Conservation (phyloP, 2,888 invertebrate species). For the Chrysolina americana region DNA sequence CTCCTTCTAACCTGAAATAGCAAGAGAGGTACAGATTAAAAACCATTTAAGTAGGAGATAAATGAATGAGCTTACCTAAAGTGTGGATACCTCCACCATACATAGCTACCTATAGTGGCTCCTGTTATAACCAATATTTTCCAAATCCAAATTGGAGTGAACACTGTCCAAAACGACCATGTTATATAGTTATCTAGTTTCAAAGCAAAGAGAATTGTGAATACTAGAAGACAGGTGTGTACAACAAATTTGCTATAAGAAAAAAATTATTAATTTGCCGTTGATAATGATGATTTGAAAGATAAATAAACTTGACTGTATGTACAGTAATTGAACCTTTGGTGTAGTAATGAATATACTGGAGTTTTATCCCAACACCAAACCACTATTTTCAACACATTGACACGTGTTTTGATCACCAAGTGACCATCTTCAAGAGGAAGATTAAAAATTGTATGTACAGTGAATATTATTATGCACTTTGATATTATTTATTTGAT, state of each 20-base stretch:
- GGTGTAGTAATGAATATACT: no score
- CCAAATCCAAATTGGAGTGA: conserved; percentile 98
- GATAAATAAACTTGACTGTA: no score
- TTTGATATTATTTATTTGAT: no score
- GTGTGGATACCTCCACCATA: conserved; percentile 97
- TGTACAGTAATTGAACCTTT: no score
- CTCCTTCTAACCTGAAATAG: conserved; percentile 87
- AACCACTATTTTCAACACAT: no score
- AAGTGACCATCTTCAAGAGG: no score
- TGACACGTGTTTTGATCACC: no score
- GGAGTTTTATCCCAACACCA: no score
- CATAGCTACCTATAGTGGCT: conserved; percentile 91
- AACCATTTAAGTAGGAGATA: conserved; percentile 24
- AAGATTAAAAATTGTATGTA: no score
- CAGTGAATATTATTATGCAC: no score
- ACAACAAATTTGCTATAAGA: conserved; percentile 93
- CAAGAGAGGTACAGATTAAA: not conserved
- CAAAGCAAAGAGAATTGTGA: conserved; percentile 91
- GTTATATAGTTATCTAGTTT: conserved; percentile 89
- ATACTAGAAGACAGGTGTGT: conserved; percentile 91
- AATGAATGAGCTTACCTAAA: conserved; percentile 79
- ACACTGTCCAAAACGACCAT: conserved; percentile 97
- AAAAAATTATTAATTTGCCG: not conserved
- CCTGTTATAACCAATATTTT: conserved; percentile 92
- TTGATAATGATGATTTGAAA: no score